These are phyloP conservation scores for Cinclus cinclus DNA, from an alignment of 2,113 vertebrate species.

Conservation along the genomic window DNA sequence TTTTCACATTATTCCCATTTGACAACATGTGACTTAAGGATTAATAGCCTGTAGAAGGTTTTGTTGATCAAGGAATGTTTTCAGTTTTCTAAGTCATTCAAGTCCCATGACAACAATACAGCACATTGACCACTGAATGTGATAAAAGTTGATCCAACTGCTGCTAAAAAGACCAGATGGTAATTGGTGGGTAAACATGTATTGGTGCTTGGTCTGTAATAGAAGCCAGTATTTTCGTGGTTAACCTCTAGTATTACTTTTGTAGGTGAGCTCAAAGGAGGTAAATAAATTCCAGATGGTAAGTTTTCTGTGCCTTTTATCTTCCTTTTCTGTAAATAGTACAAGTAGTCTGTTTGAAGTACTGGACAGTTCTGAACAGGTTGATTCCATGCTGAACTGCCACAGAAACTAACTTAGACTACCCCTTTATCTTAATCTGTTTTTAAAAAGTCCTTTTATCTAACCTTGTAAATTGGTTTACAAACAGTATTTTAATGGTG, in stretches of 20 bases:
- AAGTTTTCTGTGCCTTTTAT: conserved; percentile 59
- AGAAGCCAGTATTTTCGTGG: neutral
- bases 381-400: neutral
- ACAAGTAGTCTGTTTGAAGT: neutral
- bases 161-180: neutral
- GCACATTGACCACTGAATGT: neutral
- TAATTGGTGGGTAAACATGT: neutral
- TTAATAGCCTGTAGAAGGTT: neutral
- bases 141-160: neutral
- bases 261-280: conserved; percentile 95
- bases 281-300: conserved; percentile 99
- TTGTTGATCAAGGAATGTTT: neutral
- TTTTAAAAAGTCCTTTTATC: neutral
- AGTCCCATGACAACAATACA: neutral
- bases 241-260: conserved; percentile 31
- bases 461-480: neutral
- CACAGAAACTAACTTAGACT: neutral
- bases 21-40: neutral
- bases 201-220: neutral
- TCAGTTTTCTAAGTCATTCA: neutral
- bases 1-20: neutral
- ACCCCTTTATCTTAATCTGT: neutral
- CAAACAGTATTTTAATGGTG: neutral
- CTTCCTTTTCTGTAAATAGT: neutral
- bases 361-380: neutral